These are phyloP conservation scores for Meloidogyne hapla DNA, from an alignment of 1,140 invertebrate genomes.

Conservation along the genomic window DNA sequence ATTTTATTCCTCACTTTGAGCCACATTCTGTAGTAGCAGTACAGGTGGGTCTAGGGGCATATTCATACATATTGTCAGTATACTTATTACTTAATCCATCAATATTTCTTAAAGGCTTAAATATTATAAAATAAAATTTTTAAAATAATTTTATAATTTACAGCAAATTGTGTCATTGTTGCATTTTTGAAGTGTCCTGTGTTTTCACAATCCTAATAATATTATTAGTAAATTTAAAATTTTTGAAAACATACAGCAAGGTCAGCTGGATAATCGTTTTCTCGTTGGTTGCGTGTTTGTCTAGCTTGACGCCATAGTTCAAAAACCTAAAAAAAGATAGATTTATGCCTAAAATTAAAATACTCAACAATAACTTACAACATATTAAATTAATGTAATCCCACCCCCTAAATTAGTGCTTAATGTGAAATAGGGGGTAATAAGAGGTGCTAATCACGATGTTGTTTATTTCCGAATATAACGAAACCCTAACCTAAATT, in stretches of 20 bases:
- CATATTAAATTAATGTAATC: no score
- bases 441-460: no score
- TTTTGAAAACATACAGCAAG: not conserved
- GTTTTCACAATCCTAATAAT: conserved; percentile 49
- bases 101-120: conserved; percentile 27
- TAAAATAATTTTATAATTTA: conserved; percentile 44
- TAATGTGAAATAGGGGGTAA: not conserved
- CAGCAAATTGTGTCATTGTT: conserved; percentile 57
- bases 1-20: conserved; percentile 60
- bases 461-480: no score
- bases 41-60: conserved; percentile 57
- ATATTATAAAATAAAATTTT: conserved; percentile 22
- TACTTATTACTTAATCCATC: conserved; percentile 60
- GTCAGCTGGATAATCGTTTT: conserved; percentile 40
- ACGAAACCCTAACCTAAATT: no score
- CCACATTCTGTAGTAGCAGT: conserved; percentile 82
- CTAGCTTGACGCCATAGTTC: conserved; percentile 30
- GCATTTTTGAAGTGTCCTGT: conserved; percentile 58
- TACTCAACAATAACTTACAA: no score
- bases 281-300: conserved; percentile 39
- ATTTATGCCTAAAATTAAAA: no score
- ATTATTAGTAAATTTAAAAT: conserved; percentile 31
- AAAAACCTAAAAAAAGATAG: conserved; percentile 38
- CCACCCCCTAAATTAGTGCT: no score
- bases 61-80: conserved; percentile 61